Base-by-base conservation (phyloP, 2,888 invertebrate species). In the Drosophila nigricruria region DNA sequence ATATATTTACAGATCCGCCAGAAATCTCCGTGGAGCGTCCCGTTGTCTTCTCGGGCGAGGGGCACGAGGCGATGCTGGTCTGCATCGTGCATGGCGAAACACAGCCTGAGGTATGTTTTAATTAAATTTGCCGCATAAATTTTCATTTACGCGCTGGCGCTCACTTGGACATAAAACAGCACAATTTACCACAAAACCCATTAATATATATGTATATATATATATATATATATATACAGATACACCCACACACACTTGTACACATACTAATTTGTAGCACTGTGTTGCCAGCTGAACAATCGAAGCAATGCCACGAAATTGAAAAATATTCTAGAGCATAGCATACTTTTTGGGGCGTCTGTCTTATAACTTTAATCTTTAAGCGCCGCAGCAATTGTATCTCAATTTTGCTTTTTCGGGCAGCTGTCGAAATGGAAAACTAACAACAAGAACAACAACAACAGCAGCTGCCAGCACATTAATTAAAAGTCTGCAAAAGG, bases 71-170 rank as follows among this genome's bases (percentile, higher is more conserved):
- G 27, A 94, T 95, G 91, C 93, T 95, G 59, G 95, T 95, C 57
- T 95, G 95, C 91, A 95, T 95, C 77, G 95, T 95, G 38, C 95
- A 95, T 88, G 95, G 95, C 30, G 95, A 95, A 92, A 95, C 94
- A 67, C 94, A 94, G 88, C 95, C 95, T 66, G 95, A 95, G 93
- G 95, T 95, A 94, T 94, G 94, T 92, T 88, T 80, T 81, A 75
- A 79, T 81, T 81, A 81, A 84, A 79, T 81, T 82, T 81, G 66
- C 77, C 79, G 73, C 73, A 88, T 82, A 82, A 79, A 81, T 85
- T 88, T 84, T 81, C 77, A 86, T 86, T 87, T 82, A 70, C 78
- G 68, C 58, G 72, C 62, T 74, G 72, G 52, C 62, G 63, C 79
- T 83, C 75, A 71, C 71, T 84, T 70, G 84, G 85, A 82, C 74